Evolutionary conservation across 2,113 vertebrate genomes (phyloP).

Genomic region (Plecotus auritus): DNA sequence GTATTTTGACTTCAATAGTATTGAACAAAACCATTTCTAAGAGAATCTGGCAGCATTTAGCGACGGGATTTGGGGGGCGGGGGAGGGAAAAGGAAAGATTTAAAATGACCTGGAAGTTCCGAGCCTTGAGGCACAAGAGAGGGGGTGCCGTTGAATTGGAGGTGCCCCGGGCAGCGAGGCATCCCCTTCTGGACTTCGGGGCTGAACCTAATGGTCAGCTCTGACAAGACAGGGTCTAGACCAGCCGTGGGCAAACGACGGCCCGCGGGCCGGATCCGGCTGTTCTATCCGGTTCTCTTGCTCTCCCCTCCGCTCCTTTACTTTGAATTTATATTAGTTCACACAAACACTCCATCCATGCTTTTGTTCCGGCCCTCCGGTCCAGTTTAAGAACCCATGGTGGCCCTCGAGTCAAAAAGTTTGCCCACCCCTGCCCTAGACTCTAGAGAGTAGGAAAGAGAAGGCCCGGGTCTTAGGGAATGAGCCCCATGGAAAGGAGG

Average conservation of each 20-base stretch:
- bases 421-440: too few relatives aligned
- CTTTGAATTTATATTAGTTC: too few relatives aligned
- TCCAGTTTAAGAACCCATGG: too few relatives aligned
- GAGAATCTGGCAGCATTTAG: background rate
- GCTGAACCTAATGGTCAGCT: background rate
- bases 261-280: too few relatives aligned
- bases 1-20: background rate
- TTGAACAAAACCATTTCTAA: background rate
- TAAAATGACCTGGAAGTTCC: too few relatives aligned
- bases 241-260: too few relatives aligned
- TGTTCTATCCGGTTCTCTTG: too few relatives aligned
- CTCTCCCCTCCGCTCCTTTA: too few relatives aligned
- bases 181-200: background rate
- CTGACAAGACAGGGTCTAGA: background rate
- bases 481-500: background rate
- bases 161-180: background rate
- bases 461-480: background rate
- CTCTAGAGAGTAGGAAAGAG: background rate
- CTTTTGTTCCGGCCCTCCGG: too few relatives aligned
- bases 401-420: too few relatives aligned
- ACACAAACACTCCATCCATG: too few relatives aligned
- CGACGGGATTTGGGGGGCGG: background rate
- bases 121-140: background rate
- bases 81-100: background rate
- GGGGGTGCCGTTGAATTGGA: background rate